phyloP scores from a whole-genome alignment of 2,888 invertebrate species.

The Diarsia mendica region DNA sequence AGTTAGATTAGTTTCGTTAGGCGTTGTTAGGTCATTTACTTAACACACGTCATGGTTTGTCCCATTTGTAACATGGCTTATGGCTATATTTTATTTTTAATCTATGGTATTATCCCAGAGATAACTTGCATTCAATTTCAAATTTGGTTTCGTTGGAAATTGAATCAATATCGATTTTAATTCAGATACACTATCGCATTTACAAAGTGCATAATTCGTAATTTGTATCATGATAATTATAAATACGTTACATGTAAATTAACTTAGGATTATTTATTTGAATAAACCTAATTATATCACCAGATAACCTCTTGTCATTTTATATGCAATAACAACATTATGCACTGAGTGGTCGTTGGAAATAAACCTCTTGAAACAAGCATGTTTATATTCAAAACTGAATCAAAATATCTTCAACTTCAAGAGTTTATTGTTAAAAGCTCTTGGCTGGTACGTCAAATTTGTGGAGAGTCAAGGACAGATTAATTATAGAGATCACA shows the following conservation, averaged over 20 bases:
- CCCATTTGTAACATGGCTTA: background rate
- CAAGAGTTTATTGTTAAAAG: constrained; percentile 4
- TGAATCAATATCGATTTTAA: background rate
- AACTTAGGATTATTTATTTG: constrained; percentile 49
- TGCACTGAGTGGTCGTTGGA: constrained; percentile 13
- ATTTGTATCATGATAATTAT: constrained; percentile 28
- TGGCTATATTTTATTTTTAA: background rate
- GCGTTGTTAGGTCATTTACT: background rate
- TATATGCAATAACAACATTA: constrained; percentile 51
- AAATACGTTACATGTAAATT: constrained; percentile 15
- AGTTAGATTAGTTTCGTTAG: constrained; percentile 9
- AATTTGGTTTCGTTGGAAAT: constrained; percentile 1
- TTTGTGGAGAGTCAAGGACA: constrained; percentile 27
- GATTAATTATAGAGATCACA: constrained; percentile 14
- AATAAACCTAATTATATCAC: constrained; percentile 35
- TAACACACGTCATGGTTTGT: background rate
- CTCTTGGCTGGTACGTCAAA: constrained; percentile 29
- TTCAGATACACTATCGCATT: constrained; percentile 12
- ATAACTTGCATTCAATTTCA: background rate
- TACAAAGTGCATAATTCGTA: constrained; percentile 29
- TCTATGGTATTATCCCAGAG: background rate
- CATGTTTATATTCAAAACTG: constrained; percentile 36
- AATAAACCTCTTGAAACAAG: constrained; percentile 40
- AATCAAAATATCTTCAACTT: constrained; percentile 39
- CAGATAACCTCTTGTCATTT: constrained; percentile 55